A percentile compares a stretch with the other conserved stretches of the same genome.
Conservation (phyloP, 2,797 vertebrate species). For the Molossus alvarezi region DNA sequence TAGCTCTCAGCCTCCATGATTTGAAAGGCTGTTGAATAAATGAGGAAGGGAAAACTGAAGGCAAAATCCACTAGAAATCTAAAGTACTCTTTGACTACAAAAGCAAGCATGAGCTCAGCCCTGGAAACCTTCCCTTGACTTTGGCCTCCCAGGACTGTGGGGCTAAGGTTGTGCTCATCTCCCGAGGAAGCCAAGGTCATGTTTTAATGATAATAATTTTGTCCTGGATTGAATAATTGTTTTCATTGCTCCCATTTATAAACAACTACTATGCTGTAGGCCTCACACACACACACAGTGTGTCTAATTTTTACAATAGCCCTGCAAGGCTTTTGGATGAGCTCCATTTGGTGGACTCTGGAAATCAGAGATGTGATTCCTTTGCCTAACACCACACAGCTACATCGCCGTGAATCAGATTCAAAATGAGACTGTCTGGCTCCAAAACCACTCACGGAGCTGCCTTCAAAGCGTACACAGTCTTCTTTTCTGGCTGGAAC, state of each 20-base stretch:
- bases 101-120: background rate
- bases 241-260: background rate
- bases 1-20: constrained; percentile 9
- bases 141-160: background rate
- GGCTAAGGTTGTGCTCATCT: background rate
- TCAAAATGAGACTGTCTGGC: background rate
- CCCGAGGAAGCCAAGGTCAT: background rate
- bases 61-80: constrained; percentile 5
- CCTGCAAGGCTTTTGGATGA: background rate
- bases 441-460: background rate
- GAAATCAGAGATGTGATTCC: background rate
- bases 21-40: background rate
- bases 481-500: too few species aligned
- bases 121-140: background rate
- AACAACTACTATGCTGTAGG: background rate
- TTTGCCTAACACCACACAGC: background rate
- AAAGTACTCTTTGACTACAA: constrained; percentile 12
- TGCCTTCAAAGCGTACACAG: background rate
- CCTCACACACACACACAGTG: background rate
- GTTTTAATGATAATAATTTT: background rate
- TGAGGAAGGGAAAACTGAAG: background rate
- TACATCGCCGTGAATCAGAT: background rate
- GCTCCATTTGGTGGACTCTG: background rate
- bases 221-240: background rate
- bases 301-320: background rate